These are phyloP conservation scores for Bombyx mandarina DNA, from an alignment of 1,140 invertebrate species.

Conservation along the genomic window DNA sequence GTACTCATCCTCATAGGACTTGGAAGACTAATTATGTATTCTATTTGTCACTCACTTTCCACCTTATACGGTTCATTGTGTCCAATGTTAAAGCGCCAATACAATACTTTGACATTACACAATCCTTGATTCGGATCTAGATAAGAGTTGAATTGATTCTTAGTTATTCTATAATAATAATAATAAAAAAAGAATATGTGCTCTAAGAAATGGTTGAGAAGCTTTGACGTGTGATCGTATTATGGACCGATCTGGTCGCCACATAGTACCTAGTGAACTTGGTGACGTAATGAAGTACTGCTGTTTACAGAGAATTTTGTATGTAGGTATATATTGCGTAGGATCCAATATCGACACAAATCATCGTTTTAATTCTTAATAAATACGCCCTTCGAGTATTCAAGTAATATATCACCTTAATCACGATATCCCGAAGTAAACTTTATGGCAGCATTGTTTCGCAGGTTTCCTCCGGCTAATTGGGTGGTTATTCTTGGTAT, in stretches of 20 bases:
- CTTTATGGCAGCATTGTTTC: conserved; percentile 15
- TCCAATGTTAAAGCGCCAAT: conserved; percentile 33
- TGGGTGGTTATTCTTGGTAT: conserved; percentile 24
- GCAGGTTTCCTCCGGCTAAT: conserved; percentile 18
- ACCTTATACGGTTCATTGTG: conserved; percentile 29
- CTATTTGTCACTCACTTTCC: conserved; percentile 23
- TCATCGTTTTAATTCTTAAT: no score
- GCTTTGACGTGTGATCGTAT: no score
- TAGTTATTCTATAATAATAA: conserved; percentile 1
- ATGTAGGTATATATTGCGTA: no score
- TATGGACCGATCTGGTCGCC: no score
- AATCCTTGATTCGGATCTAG: conserved; percentile 20
- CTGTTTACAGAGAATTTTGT: no score
- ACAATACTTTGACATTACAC: conserved; percentile 14
- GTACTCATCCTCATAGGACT: conserved; percentile 26
- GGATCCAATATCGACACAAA: no score
- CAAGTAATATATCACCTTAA: no score
- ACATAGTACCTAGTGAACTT: no score
- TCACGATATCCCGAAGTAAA: no score
- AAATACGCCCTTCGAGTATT: no score
- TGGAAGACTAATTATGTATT: conserved; percentile 46
- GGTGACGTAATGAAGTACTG: no score
- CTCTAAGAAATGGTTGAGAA: conserved; percentile 11
- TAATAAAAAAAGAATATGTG: conserved; percentile 10
- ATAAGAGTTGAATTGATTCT: conserved; percentile 11